Base-by-base conservation (phyloP, 2,113 vertebrate species). In the Labeo rohita region DNA sequence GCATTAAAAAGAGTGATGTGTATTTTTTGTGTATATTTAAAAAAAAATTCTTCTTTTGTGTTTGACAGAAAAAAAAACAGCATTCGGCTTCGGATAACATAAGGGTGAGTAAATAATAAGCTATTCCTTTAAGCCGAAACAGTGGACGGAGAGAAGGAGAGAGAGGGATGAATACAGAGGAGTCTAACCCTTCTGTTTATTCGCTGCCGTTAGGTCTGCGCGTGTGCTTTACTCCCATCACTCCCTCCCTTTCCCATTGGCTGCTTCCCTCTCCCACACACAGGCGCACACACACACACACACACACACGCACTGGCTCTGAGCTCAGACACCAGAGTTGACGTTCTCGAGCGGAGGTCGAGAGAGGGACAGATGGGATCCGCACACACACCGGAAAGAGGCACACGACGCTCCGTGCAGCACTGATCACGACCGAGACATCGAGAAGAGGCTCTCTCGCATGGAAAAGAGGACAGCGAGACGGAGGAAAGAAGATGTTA, bases 311-410 rank as follows among this genome's bases (percentile, higher is more conserved):
- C 72, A 49, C 45, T 50, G 52, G 45, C 79, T 63, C 85, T 16
- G 68, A 50, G 70, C 85, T 82, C 85, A 86, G 54, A 86, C 85
- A 52, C 52, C 28, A 50, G 65, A 86, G 68, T 86, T 74, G 68
- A 65, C 45, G 85, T 49, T 86, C 59, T 86, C 45, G 72, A 82
- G 85, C 79, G 56, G 85, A 86, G 85, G 85, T 86, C 73, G 85
- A 86, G 79, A 86, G 80, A 86, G 84, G 88, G 90, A 88, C 92
- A 92, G 92, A 93, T 92, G 93, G 93, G 91, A 90, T 92, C 87
- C 86, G 83, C 84, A 92, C 85, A 88, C 89, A 90, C 90, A 80
- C 82, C 9, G 89, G 90, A 81, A 73, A 83, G 86, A 83, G 50
- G 70, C 86, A 89, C 82, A 90, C 90, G 87, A 87, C 90, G 87